phyloP scores from a whole-genome alignment of 2,888 invertebrate genomes.

The Neoascia interrupta region DNA sequence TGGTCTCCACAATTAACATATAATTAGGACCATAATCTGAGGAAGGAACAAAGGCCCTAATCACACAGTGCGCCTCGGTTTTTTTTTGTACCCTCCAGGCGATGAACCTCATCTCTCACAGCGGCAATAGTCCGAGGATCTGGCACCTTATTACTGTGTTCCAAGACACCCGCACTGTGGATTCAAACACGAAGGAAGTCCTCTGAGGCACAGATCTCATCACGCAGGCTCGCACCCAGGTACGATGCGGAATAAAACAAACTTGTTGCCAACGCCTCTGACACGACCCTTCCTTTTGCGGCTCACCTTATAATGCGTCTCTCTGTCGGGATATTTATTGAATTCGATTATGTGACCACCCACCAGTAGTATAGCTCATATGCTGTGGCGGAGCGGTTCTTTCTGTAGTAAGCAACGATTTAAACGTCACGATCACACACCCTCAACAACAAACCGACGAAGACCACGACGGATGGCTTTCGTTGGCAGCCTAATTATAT shows the following conservation, averaged over 20 bases:
- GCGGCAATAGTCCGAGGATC: constrained; percentile 9
- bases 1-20: constrained; percentile 59
- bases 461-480: constrained; percentile 34
- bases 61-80: constrained; percentile 19
- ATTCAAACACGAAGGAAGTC: constrained; percentile 10
- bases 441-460: constrained; percentile 50
- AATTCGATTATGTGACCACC: constrained; percentile 65
- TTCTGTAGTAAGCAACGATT: constrained; percentile 25
- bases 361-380: constrained; percentile 55
- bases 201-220: constrained; percentile 1
- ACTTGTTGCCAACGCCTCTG: constrained; percentile 66
- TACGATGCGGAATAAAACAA: constrained; percentile 51
- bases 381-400: too few species aligned
- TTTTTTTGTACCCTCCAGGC: constrained; percentile 2
- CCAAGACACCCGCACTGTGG: constrained; percentile 47
- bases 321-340: constrained; percentile 55
- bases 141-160: constrained; percentile 30
- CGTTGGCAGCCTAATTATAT: constrained; percentile 69
- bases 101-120: not conserved
- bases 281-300: constrained; percentile 44
- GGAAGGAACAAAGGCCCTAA: constrained; percentile 31
- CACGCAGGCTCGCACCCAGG: constrained; percentile 51
- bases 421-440: constrained; percentile 65
- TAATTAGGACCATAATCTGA: constrained; percentile 39
- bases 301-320: constrained; percentile 23